These are phyloP conservation scores for Acleris holmiana DNA, from an alignment of 2,888 invertebrate species.

Conservation along the genomic window DNA sequence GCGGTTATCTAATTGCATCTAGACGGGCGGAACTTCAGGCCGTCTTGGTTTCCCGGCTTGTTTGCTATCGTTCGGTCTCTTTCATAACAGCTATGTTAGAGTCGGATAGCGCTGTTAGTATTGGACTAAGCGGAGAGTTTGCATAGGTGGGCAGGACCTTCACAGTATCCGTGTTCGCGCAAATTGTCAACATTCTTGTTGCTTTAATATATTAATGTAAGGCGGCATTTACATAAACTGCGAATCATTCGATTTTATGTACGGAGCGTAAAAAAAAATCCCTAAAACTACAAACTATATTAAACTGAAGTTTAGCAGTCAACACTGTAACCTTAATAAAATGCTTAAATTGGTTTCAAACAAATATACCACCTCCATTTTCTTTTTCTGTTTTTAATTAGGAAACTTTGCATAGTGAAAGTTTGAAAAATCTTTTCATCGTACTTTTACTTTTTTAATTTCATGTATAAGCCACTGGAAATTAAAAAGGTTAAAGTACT, in stretches of 20 bases:
- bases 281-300: too few species aligned
- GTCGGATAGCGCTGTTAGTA: conserved; percentile 3
- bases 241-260: neutral
- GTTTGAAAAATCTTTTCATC: too few species aligned
- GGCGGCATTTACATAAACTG: conserved; percentile 11
- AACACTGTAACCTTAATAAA: too few species aligned
- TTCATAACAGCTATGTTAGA: conserved; percentile 11
- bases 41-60: conserved; percentile 19
- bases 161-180: conserved; percentile 18
- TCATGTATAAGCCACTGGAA: too few species aligned
- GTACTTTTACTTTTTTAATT: too few species aligned
- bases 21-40: conserved; percentile 51
- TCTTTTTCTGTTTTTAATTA: too few species aligned
- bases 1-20: conserved; percentile 65
- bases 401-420: too few species aligned
- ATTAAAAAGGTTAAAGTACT: too few species aligned
- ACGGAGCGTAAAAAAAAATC: too few species aligned
- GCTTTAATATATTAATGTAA: neutral
- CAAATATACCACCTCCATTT: too few species aligned
- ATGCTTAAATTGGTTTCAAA: too few species aligned
- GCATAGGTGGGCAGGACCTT: conserved; percentile 17
- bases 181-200: conserved; percentile 21
- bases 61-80: conserved; percentile 16
- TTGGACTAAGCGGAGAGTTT: conserved; percentile 3
- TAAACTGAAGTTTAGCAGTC: too few species aligned